Percentiles rank a stretch among this genome's conserved stretches.
Evolutionary conservation across 2,888 invertebrate genomes (phyloP).

Genomic region (Synergus gifuensis): DNA sequence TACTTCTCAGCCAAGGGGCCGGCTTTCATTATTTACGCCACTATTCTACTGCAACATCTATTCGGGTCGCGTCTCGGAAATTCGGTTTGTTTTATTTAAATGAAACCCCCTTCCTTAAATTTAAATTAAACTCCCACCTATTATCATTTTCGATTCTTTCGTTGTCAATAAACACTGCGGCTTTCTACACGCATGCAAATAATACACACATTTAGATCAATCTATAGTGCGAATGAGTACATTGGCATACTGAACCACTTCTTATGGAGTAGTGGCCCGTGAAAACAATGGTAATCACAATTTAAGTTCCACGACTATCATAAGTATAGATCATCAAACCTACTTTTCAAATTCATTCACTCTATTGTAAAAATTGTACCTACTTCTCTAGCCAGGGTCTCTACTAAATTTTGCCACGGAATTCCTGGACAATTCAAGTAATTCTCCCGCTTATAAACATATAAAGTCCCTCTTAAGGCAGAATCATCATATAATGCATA

Average conservation of each 20-base stretch:
- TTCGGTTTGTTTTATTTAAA: neutral
- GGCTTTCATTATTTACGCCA: constrained; percentile 50
- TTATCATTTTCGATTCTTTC: neutral
- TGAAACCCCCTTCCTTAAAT: neutral
- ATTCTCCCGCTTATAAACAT: too few relatives aligned
- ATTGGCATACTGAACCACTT: constrained; percentile 18
- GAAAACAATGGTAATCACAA: neutral
- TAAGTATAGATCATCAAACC: neutral
- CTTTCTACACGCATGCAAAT: neutral
- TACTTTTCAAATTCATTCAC: constrained; percentile 1
- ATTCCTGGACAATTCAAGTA: too few relatives aligned
- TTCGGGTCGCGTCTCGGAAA: constrained; percentile 4
- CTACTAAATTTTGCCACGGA: too few relatives aligned
- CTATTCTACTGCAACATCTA: constrained; percentile 45
- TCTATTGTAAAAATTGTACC: neutral
- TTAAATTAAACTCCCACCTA: neutral
- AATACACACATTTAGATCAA: neutral
- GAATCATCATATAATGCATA: too few relatives aligned
- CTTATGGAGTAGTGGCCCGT: neutral
- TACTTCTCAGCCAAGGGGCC: constrained; percentile 48
- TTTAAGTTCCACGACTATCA: neutral
- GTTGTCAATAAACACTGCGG: neutral
- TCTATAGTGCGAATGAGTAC: neutral
- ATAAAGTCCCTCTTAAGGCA: too few relatives aligned
- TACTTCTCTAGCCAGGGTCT: neutral